Evolutionary conservation across 2,888 invertebrate species (phyloP), one percentile per base, ranked within the genome.

Genomic region (Athalia rosae): DNA sequence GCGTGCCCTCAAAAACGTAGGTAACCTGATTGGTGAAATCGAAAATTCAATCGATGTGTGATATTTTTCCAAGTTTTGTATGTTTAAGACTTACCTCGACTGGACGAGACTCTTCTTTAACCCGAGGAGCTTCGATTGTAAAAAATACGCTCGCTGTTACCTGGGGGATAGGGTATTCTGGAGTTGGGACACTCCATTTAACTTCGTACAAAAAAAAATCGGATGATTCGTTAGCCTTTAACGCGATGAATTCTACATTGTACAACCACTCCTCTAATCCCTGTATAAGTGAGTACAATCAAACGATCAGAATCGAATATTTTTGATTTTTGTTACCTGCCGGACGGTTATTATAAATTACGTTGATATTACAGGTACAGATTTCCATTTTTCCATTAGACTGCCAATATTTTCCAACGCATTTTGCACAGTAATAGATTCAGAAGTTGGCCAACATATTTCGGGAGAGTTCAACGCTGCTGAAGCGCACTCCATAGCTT

Each of bases 101-200:
- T 3, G 62, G 50, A 15, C 28, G n/a, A 7, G 41, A 43, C 74
- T 76, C 58, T 45, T 15, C 4, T 58, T 71, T 43, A 4, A n/a
- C 0, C 9, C 50, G 74, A 45, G 43, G 62, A n/a, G 80, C 87
- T 80, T 88, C 89, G 4, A 91, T 83, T 2, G 84, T 88, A 79
- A 91, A 90, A 79, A 85, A 90, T 59, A 91, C 87, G 77, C 88
- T 90, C n/a, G 90, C 91, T 13, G 90, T 90, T 0, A 90, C 90
- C 83, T 90, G 90, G 4, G 91, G 89, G 77, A 90, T 89, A 0
- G 91, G 91, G 83, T 90, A 91, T 15, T 84, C 82, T 11, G 83
- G 81, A 4, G 90, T 90, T 11, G 91, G 91, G 50, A 91, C 85
- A 80, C 91, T 90, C 88, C 90, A 91, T 64, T 87, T 85, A 8